Conservation (phyloP, 2,797 vertebrate species). For the Lepus townsendii region DNA sequence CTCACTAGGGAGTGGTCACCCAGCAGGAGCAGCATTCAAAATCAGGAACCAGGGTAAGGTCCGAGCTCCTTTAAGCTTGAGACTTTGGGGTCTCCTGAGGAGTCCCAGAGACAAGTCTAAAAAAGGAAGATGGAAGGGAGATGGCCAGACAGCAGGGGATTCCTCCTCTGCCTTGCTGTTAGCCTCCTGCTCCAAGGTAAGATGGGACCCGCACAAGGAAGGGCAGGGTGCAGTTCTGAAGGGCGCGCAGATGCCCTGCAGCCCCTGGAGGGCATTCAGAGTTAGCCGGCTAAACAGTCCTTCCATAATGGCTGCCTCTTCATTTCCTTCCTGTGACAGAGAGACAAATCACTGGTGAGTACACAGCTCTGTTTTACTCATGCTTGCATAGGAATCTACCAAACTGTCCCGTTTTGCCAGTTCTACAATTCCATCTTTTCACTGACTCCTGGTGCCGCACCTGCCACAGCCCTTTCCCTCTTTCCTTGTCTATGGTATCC, state of each 20-base stretch:
- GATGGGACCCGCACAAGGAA: neutral
- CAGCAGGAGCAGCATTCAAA: conserved; percentile 60
- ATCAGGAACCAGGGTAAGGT: conserved; percentile 56
- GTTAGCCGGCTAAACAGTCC: neutral
- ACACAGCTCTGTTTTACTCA: neutral
- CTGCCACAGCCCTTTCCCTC: neutral
- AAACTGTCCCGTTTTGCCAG: neutral
- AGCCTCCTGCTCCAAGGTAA: conserved; percentile 71
- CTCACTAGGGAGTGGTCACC: neutral
- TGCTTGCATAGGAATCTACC: neutral
- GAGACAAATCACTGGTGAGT: neutral
- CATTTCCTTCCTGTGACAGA: neutral
- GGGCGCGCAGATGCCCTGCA: neutral
- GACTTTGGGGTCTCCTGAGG: neutral
- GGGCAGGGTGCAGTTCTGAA: neutral
- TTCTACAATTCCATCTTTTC: neutral
- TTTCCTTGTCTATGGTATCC: neutral
- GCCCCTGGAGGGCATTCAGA: neutral
- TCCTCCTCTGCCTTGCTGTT: conserved; percentile 31
- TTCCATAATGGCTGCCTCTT: conserved; percentile 1
- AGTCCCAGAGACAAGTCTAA: conserved; percentile 13
- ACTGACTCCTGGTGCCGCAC: neutral
- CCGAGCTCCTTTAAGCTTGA: conserved; percentile 43
- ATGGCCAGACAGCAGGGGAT: neutral
- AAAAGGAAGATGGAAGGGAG: conserved; percentile 47